A percentile compares a stretch with the other conserved stretches of the same genome.
These are phyloP conservation scores for Drosophila miranda DNA, from an alignment of 1,140 invertebrate genomes.

Conservation along the genomic window DNA sequence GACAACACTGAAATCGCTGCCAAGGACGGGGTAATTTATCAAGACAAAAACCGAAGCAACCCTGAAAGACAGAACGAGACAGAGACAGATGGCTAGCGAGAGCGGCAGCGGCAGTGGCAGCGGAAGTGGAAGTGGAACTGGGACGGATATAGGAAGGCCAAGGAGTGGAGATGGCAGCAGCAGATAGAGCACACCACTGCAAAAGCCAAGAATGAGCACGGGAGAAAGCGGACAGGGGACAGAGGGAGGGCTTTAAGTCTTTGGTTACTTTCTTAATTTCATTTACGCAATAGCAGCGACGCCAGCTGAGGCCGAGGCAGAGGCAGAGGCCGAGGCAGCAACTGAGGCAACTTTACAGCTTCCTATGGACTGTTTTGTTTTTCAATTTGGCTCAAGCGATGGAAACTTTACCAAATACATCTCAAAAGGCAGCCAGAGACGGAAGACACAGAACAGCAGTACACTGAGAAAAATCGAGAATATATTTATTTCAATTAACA, in stretches of 20 bases:
- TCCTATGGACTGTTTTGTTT: conserved; percentile 74
- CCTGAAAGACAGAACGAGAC: conserved; percentile 8
- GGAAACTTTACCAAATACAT: conserved; percentile 77
- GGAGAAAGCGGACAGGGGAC: conserved; percentile 12
- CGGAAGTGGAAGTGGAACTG: conserved; percentile 8
- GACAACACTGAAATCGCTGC: conserved; percentile 60
- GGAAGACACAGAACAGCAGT: background rate
- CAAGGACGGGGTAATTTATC: conserved; percentile 79
- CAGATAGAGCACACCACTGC: conserved; percentile 15
- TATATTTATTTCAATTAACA: too few relatives aligned
- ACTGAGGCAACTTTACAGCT: conserved; percentile 64
- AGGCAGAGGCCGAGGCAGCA: conserved; percentile 14
- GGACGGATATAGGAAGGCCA: conserved; percentile 30
- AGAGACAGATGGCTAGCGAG: background rate
- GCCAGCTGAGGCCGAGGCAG: conserved; percentile 8
- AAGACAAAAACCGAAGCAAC: conserved; percentile 70
- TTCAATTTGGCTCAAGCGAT: conserved; percentile 69
- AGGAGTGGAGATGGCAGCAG: conserved; percentile 15
- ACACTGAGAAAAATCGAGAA: too few relatives aligned
- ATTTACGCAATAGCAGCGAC: conserved; percentile 66
- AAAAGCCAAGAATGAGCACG: conserved; percentile 5
- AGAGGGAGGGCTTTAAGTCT: conserved; percentile 58
- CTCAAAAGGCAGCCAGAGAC: conserved; percentile 55
- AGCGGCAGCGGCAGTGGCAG: conserved; percentile 6
- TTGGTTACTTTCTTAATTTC: conserved; percentile 80